phyloP scores from a whole-genome alignment of 2,888 invertebrate genomes.

The Sicus ferrugineus region DNA sequence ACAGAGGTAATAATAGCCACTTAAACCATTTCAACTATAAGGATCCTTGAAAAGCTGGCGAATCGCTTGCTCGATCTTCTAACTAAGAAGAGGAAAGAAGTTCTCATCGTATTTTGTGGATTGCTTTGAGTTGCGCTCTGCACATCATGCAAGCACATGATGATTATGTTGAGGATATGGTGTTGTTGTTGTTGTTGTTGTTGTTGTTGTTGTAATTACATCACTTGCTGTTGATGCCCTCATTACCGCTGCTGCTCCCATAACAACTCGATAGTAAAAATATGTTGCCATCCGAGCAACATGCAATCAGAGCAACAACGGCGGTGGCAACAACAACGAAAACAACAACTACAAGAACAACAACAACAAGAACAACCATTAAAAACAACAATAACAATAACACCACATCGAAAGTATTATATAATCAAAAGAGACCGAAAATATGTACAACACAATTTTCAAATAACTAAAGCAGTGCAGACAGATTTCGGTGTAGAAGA shows the following conservation, averaged over 20 bases:
- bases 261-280: slow-evolving; percentile 1
- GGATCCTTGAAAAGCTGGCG: no score
- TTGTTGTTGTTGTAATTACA: background rate
- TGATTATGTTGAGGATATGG: slow-evolving; percentile 8
- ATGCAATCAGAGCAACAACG: no score
- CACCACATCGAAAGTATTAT: background rate
- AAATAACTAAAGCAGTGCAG: slow-evolving; percentile 13
- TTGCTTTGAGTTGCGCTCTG: background rate
- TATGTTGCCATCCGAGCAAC: background rate
- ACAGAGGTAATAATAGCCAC: background rate
- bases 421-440: background rate
- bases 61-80: no score
- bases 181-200: background rate
- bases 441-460: background rate
- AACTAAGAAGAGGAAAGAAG: no score
- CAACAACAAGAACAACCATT: no score
- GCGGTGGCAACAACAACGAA: no score
- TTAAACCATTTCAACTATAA: background rate
- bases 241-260: background rate
- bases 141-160: slow-evolving; percentile 1
- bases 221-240: background rate
- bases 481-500: slow-evolving; percentile 14
- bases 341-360: no score
- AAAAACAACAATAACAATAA: no score
- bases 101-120: background rate